Evolutionary conservation across 1,140 invertebrate genomes (phyloP), one percentile per base, ranked within the genome.

Genomic region (Belonocnema kinseyi): DNA sequence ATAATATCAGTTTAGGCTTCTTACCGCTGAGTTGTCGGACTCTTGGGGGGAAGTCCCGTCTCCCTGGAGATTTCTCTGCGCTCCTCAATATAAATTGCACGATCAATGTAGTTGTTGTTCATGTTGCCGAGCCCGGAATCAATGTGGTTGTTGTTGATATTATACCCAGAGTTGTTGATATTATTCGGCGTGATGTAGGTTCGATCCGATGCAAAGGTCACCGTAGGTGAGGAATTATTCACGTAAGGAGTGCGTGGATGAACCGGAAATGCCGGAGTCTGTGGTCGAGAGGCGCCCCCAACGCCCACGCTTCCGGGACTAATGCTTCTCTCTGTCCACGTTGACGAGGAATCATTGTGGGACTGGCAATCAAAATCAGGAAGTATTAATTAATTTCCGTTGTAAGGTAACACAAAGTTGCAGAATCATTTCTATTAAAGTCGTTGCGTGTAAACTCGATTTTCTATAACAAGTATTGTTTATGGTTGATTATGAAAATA

Each of bases 191-290:
- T 85, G 72, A 81, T 56, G 78, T 89, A 89, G 8, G 77, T 77
- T 5, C 88, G 87, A 81, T 92, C 91, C 13, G 85, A 77, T 50
- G 88, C 91, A 80, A 92, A 93, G 79, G 93, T 92, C 80, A 93
- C 91, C 77, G 94, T 93, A 46, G 94, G 93, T 75, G 93, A 92
- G 46, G 92, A 92, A 72, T 92, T 92, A 86, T 94, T 95, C 81
- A 89, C 92, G 92, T 97, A 97, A 1, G 97, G 97, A 3, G 97
- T 98, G 80, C 96, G 94, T 40, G 97, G 96, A 83, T 96, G 95
- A 21, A 97, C 96, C 51, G 97, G 97, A 92, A 98, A 98, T 56
- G 96, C 96, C 19, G 97, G 97, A 3, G 97, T 98, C 88, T 96
- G 95, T 21, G 96, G 96, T 75, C 97, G 89, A 19, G 93, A 89